These are phyloP conservation scores for Cricetomys ansorgei DNA, from an alignment of 2,113 vertebrate species.

Conservation along the genomic window DNA sequence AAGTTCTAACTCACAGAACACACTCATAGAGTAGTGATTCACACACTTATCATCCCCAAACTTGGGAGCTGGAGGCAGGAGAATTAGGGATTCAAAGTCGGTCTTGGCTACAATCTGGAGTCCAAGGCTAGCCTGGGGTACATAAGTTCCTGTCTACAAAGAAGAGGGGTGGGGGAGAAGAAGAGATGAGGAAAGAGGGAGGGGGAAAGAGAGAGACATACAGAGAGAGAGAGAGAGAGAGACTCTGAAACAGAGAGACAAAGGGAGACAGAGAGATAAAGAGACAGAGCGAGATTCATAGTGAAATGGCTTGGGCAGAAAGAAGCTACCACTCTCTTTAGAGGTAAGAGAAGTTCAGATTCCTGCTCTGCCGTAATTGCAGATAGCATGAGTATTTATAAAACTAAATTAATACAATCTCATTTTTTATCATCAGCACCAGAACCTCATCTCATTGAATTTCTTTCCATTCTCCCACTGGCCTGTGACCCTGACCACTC, in stretches of 20 bases:
- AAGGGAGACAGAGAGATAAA: too few species aligned
- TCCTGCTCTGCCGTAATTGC: background rate
- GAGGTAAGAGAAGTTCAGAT: slow-evolving; percentile 1
- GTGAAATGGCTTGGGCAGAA: slow-evolving; percentile 34
- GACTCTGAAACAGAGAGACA: too few species aligned
- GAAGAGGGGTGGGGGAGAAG: background rate
- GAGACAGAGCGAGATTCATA: background rate
- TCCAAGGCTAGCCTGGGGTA: background rate
- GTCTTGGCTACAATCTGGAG: background rate
- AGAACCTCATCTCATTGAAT: slow-evolving; percentile 47
- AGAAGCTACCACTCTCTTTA: slow-evolving; percentile 15
- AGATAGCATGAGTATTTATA: background rate
- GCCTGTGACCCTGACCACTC: background rate
- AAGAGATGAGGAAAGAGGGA: background rate
- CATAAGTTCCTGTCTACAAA: too few species aligned
- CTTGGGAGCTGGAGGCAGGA: background rate
- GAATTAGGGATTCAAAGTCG: background rate
- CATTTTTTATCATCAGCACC: slow-evolving; percentile 39
- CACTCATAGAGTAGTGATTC: background rate
- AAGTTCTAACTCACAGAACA: slow-evolving; percentile 30
- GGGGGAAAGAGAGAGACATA: background rate
- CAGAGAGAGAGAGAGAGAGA: background rate
- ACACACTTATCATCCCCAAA: background rate
- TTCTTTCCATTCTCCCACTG: slow-evolving; percentile 20
- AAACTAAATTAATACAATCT: slow-evolving; percentile 24